phyloP scores from a whole-genome alignment of 2,888 invertebrate species.

The Synergus itoensis region DNA sequence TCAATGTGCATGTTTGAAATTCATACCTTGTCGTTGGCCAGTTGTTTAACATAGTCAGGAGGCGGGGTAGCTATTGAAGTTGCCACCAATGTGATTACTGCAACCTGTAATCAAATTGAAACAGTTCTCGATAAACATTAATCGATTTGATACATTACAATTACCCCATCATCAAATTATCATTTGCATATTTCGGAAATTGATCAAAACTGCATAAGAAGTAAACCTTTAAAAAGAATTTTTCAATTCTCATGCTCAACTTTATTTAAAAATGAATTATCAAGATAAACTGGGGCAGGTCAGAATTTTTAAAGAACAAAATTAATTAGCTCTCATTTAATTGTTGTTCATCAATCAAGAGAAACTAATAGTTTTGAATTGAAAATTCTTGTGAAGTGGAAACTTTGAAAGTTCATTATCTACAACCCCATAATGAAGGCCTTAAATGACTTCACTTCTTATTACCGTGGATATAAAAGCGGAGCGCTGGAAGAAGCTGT shows the following conservation, averaged over 20 bases:
- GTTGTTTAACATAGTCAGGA: slow-evolving; percentile 75
- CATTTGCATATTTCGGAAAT: neutral
- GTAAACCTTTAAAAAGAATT: neutral
- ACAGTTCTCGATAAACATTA: slow-evolving; percentile 37
- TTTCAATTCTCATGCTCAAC: no score
- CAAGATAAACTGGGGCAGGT: no score
- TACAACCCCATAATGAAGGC: neutral
- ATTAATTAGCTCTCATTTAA: no score
- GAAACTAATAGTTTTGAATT: neutral
- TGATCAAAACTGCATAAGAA: neutral
- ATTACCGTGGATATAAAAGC: slow-evolving; percentile 16
- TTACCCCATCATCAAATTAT: neutral
- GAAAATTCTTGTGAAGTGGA: neutral
- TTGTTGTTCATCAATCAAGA: no score
- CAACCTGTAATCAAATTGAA: slow-evolving; percentile 71
- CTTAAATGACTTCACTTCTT: slow-evolving; percentile 1
- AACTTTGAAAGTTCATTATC: slow-evolving; percentile 14
- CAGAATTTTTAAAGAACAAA: no score
- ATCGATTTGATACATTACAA: slow-evolving; percentile 24
- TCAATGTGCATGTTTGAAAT: slow-evolving; percentile 35
- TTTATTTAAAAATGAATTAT: no score
- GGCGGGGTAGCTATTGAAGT: slow-evolving; percentile 73
- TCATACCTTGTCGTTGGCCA: slow-evolving; percentile 76
- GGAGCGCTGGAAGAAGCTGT: slow-evolving; percentile 12
- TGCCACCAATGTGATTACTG: slow-evolving; percentile 70